Conservation (phyloP, 2,113 vertebrate species). For the Ophthalmolycus amberensis region DNA sequence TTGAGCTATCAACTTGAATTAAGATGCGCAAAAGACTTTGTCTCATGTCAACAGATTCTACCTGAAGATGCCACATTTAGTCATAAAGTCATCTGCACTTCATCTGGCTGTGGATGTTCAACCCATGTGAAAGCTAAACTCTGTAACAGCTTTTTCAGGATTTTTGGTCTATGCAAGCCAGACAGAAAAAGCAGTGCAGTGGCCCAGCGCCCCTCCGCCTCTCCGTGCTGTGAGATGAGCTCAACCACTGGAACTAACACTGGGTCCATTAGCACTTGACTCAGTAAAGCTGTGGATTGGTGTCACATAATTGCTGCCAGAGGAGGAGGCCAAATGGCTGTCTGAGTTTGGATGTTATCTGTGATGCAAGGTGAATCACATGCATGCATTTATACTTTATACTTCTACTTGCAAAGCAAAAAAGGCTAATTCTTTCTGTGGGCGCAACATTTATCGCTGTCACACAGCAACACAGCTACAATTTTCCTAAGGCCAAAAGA, state of each 20-base stretch:
- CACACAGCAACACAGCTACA: neutral
- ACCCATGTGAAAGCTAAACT: neutral
- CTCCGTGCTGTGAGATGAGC: neutral
- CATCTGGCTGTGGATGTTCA: neutral
- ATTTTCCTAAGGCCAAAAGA: neutral
- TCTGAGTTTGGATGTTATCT: slow-evolving; percentile 1
- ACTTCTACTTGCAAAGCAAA: neutral
- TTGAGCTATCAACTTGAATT: neutral
- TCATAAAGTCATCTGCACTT: neutral
- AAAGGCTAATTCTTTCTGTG: neutral
- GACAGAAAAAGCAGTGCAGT: neutral
- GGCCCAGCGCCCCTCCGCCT: neutral
- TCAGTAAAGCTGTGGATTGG: slow-evolving; percentile 19
- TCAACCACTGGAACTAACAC: slow-evolving; percentile 18
- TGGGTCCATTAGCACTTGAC: slow-evolving; percentile 23
- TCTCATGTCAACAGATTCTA: neutral
- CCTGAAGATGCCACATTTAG: neutral
- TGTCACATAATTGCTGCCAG: slow-evolving; percentile 21
- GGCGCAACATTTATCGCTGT: slow-evolving; percentile 39
- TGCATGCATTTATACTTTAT: neutral
- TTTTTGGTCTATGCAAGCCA: neutral
- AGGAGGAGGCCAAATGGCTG: neutral
- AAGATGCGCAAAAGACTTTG: neutral
- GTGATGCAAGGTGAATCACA: neutral
- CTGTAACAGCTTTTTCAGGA: neutral